Percentiles rank a stretch among this genome's conserved stretches.
These are phyloP conservation scores for Sebastes umbrosus DNA, from an alignment of 2,797 vertebrate species.

Conservation along the genomic window DNA sequence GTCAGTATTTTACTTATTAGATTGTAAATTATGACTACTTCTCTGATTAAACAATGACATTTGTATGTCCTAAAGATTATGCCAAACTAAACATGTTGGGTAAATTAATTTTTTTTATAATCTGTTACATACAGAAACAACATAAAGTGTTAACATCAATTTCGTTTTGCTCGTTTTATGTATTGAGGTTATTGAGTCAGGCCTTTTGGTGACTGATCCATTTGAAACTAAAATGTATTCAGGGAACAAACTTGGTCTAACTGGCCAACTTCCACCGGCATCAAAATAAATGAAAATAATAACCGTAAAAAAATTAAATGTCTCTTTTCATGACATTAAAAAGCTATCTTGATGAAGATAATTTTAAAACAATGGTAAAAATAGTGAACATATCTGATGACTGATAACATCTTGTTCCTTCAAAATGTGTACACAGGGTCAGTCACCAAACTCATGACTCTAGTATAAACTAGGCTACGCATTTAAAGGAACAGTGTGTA, in stretches of 20 bases:
- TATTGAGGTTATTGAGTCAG: neutral
- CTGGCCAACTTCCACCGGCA: neutral
- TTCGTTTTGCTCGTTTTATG: neutral
- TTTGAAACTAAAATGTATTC: neutral
- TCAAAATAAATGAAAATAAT: neutral
- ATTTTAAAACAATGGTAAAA: neutral
- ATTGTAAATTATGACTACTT: neutral
- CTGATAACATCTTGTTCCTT: neutral
- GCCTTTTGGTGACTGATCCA: neutral
- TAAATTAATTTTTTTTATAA: fast-evolving
- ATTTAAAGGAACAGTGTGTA: too few species aligned
- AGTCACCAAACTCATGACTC: conserved; percentile 43
- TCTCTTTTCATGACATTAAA: neutral
- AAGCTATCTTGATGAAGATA: neutral
- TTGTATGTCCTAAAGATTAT: neutral
- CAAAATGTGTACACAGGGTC: neutral
- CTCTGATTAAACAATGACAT: neutral
- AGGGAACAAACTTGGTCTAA: neutral
- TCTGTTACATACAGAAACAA: neutral
- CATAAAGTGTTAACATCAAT: neutral
- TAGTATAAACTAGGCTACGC: conserved; percentile 12
- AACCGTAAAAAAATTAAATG: neutral
- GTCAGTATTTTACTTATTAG: neutral
- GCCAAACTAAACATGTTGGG: neutral
- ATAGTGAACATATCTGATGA: neutral